Evolutionary conservation across 2,113 vertebrate species (phyloP).

Genomic region (Gymnorhina tibicen): DNA sequence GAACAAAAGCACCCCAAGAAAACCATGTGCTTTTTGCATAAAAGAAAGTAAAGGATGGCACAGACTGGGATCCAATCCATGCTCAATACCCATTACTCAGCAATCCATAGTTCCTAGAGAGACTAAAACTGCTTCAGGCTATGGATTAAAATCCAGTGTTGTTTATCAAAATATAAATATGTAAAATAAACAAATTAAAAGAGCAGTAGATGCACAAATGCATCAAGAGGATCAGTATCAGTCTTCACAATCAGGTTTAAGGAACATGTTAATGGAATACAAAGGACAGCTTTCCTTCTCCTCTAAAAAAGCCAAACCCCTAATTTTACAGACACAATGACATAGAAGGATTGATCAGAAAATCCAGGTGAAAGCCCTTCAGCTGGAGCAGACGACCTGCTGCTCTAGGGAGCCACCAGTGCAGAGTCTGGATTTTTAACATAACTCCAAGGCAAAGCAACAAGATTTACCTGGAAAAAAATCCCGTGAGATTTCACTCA

Average conservation of each 20-base stretch:
- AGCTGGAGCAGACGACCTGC: not conserved
- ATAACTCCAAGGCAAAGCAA: not conserved
- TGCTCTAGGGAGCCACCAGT: not conserved
- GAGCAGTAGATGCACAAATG: not conserved
- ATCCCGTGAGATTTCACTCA: not conserved
- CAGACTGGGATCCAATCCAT: not conserved
- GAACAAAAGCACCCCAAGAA: not conserved
- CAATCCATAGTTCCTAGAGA: not conserved
- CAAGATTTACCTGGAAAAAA: not conserved
- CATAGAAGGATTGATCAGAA: not conserved
- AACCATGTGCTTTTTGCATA: rapidly evolving
- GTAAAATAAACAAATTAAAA: not conserved
- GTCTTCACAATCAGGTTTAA: not conserved
- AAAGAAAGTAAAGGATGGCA: not conserved
- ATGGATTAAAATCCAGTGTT: not conserved
- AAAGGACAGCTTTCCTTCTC: not conserved
- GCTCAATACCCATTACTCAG: not conserved
- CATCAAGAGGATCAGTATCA: not conserved
- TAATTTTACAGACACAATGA: not conserved
- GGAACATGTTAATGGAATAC: not conserved
- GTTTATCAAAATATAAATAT: not conserved
- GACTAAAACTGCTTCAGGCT: not conserved
- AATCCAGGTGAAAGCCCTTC: not conserved
- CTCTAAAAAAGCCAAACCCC: not conserved
- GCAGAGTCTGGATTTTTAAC: not conserved